phyloP scores from a whole-genome alignment of 2,888 invertebrate genomes.

The Torymus tubicola region DNA sequence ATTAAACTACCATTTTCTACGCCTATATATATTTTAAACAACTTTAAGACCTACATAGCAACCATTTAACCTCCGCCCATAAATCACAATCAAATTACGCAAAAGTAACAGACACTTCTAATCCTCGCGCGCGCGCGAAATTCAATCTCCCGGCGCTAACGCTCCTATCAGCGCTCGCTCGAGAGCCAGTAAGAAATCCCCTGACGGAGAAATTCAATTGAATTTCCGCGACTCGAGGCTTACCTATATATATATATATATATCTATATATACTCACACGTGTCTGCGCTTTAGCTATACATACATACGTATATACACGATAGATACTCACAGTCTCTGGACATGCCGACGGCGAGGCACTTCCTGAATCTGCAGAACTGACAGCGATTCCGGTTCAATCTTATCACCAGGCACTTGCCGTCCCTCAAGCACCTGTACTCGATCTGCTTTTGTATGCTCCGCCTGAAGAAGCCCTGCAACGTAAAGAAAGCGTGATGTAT shows the following conservation, averaged over 20 bases:
- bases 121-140: no score
- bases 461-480: slow-evolving; percentile 93
- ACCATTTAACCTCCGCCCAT: no score
- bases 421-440: slow-evolving; percentile 96
- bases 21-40: no score
- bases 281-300: no score
- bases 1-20: no score
- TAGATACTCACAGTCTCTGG: slow-evolving; percentile 93
- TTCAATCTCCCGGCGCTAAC: no score
- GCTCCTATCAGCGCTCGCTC: background rate
- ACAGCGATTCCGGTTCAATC: slow-evolving; percentile 95
- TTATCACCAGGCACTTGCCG: slow-evolving; percentile 95
- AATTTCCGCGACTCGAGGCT: background rate
- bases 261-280: no score
- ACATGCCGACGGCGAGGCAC: slow-evolving; percentile 97
- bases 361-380: slow-evolving; percentile 98
- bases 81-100: no score
- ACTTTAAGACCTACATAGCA: no score
- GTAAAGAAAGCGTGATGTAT: slow-evolving; percentile 2
- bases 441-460: slow-evolving; percentile 97
- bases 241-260: background rate
- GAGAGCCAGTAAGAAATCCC: background rate
- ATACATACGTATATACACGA: background rate
- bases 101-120: no score
- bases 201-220: slow-evolving; percentile 4